phyloP scores from a whole-genome alignment of 2,797 vertebrate genomes.

The Semotilus atromaculatus region DNA sequence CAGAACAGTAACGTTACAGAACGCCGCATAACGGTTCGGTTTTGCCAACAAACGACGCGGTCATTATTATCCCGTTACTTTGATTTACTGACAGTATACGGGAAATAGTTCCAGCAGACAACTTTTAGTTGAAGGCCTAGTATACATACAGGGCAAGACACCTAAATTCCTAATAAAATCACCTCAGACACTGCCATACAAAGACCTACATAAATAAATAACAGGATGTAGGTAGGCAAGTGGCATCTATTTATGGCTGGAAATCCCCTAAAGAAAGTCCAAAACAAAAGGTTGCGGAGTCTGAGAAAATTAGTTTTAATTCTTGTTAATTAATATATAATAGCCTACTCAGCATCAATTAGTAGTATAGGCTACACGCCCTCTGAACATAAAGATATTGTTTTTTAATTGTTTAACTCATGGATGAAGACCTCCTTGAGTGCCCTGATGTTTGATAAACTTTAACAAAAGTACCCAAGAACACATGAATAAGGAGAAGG shows the following conservation, averaged over 20 bases:
- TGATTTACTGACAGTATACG: neutral
- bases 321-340: neutral
- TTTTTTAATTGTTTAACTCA: neutral
- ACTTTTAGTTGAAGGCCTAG: neutral
- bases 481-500: too few relatives aligned
- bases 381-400: neutral
- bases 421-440: neutral
- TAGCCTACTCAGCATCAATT: neutral
- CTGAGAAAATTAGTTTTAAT: neutral
- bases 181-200: neutral
- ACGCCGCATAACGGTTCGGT: slow-evolving; percentile 11
- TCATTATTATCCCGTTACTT: neutral
- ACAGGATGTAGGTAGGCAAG: neutral
- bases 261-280: neutral
- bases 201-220: neutral
- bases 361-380: neutral
- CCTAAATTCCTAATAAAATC: neutral
- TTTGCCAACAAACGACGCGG: slow-evolving; percentile 20
- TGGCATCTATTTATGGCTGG: neutral
- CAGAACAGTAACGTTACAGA: too few relatives aligned
- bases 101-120: neutral
- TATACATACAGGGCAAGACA: neutral
- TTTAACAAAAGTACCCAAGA: too few relatives aligned
- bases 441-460: too few relatives aligned
- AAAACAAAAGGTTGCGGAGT: neutral